Base-by-base conservation (phyloP, 2,888 invertebrate genomes). In the Drosophila fungiperda region DNA sequence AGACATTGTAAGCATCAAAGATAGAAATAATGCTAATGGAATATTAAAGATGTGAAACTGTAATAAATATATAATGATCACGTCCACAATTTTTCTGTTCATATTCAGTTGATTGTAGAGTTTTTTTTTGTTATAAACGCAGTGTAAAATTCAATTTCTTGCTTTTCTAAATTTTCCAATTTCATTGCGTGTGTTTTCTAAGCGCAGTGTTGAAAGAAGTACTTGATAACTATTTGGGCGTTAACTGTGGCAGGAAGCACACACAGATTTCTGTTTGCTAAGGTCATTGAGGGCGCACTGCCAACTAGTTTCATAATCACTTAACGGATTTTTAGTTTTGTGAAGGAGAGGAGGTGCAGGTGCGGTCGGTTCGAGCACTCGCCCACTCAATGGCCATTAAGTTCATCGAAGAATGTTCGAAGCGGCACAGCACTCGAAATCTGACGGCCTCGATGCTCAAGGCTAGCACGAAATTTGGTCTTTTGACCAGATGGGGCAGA, bases 251-350 rank as follows among this genome's bases (percentile, higher is more conserved):
- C 80, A 73, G 76, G 49, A 57, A n/a, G 26, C 78, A 68, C 36
- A 26, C 36, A 23, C 20, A 35, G 23, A 35, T 42, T 35, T 2
- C 58, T 67, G 29, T 33, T 33, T 36, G 66, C 49, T 64, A 61
- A 82, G 84, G 85, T 83, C 87, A 85, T 61, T 76, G 72, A 54
- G 50, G 69, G 74, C 57, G 38, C 71, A 55, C 73, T 85, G 83
- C 87, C 87, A 87, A 85, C 84, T 71, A 87, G 83, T 85, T 85
- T 85, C 88, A 85, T 85, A 85, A 85, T 85, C 85, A 87, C 83
- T 85, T 87, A 85, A 78, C 79, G 77, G 68, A 49, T 20, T 52
- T 55, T 38, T 29, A 45, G 4, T 78, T 64, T 64, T 61, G 82
- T 64, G 48, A 26, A 64, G 49, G 57, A 64, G 52, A 65, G 65